phyloP scores from a whole-genome alignment of 2,888 invertebrate genomes.

The Frankliniella intonsa region DNA sequence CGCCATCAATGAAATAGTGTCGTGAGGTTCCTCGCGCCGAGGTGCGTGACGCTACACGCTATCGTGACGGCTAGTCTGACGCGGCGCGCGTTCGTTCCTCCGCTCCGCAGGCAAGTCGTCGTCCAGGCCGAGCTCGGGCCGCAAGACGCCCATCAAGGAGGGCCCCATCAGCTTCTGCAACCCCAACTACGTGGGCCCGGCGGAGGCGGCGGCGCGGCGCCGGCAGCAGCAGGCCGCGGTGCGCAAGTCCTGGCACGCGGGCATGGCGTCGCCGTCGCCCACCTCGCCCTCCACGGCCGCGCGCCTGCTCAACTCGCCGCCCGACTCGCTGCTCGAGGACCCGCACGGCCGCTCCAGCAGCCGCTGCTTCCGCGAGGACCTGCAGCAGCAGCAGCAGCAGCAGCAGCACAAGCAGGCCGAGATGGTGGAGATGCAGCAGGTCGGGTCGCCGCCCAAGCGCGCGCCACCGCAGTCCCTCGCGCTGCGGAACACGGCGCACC shows the following conservation, averaged over 20 bases:
- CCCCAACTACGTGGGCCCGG: conserved; percentile 69
- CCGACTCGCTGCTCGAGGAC: conserved; percentile 59
- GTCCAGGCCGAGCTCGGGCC: not conserved
- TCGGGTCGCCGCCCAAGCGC: conserved; percentile 40
- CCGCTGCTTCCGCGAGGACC: conserved; percentile 31
- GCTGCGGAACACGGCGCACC: conserved; percentile 38
- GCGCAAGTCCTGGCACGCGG: conserved; percentile 15
- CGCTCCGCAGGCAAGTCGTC: not conserved
- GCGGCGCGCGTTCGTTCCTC: not conserved
- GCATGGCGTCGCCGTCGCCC: not conserved
- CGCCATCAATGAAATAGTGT: no score
- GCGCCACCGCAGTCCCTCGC: conserved; percentile 51
- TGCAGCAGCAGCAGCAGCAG: not conserved
- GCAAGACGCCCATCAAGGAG: conserved; percentile 39
- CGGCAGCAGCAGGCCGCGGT: conserved; percentile 32
- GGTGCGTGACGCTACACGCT: no score
- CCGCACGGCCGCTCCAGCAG: conserved; percentile 46
- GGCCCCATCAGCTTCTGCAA: conserved; percentile 66
- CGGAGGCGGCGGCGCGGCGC: conserved; percentile 46
- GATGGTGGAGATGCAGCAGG: conserved; percentile 48
- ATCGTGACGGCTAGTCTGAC: no score
- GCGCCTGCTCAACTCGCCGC: conserved; percentile 53
- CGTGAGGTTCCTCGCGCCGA: no score
- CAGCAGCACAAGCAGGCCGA: conserved; percentile 42
- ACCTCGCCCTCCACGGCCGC: not conserved